Conservation (phyloP, 1,140 invertebrate species). For the Drosophila sp. region DNA sequence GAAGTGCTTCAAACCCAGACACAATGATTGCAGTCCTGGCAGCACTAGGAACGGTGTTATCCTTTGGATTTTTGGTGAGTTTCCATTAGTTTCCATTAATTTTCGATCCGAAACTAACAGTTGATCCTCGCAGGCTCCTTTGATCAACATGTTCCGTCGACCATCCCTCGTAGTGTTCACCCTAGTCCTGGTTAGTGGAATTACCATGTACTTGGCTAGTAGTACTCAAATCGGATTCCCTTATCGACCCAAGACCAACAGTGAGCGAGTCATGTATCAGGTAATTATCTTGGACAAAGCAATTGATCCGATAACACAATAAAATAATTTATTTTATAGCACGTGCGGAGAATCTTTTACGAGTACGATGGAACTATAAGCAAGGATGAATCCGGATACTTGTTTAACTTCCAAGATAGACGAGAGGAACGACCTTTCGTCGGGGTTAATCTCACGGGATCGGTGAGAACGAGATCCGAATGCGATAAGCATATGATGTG, state of each 20-base stretch:
- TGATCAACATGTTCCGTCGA: conserved; percentile 53
- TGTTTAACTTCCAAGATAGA: conserved; percentile 90
- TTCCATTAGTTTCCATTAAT: background rate
- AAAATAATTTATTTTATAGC: conserved; percentile 79
- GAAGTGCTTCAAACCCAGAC: conserved; percentile 87
- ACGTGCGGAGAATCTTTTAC: conserved; percentile 87
- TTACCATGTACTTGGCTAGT: conserved; percentile 86
- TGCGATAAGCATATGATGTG: conserved; percentile 89
- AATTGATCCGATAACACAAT: conserved; percentile 1
- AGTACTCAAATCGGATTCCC: conserved; percentile 90
- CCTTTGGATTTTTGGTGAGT: conserved; percentile 58
- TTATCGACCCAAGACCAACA: conserved; percentile 88
- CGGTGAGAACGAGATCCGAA: conserved; percentile 86
- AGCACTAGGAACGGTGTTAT: conserved; percentile 79
- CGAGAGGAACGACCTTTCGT: conserved; percentile 87
- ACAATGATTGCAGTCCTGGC: conserved; percentile 84
- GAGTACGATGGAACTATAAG: conserved; percentile 85
- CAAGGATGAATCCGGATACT: conserved; percentile 87
- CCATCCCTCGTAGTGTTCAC: conserved; percentile 30
- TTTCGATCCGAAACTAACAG: background rate
- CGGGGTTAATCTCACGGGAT: conserved; percentile 84
- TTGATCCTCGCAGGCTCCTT: conserved; percentile 3
- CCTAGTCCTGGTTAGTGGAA: conserved; percentile 85
- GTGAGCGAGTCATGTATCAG: conserved; percentile 87
- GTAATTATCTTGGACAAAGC: conserved; percentile 86